Evolutionary conservation across 1,140 invertebrate species (phyloP).

Genomic region (Anastrepha obliqua): DNA sequence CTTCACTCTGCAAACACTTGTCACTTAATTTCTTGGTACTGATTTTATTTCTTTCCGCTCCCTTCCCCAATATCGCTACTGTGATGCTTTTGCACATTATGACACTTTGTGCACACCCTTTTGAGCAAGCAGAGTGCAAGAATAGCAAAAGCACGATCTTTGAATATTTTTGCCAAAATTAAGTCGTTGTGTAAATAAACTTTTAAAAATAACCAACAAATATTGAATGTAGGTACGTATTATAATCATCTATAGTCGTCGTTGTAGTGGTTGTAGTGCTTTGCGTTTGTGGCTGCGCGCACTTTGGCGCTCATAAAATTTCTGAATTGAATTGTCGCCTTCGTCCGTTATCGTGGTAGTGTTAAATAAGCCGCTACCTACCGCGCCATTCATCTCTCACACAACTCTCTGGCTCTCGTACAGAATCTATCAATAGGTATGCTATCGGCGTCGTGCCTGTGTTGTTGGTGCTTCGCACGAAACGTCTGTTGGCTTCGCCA

Average conservation of each 20-base stretch:
- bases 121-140: not conserved
- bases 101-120: not conserved
- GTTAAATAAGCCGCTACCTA: not conserved
- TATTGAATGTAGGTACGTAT: not conserved
- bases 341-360: not conserved
- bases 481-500: not conserved
- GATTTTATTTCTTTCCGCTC: not conserved
- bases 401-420: not conserved
- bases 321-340: constrained; percentile 28
- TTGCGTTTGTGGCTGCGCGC: not conserved
- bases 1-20: not conserved
- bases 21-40: not conserved
- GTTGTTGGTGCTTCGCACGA: not conserved
- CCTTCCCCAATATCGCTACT: not conserved
- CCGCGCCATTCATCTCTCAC: not conserved
- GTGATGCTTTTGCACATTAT: not conserved
- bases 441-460: not conserved
- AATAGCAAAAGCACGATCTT: not conserved
- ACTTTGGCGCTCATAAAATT: constrained; percentile 37
- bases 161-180: constrained; percentile 38
- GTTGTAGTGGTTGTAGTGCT: not conserved
- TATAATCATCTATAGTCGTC: too few species aligned
- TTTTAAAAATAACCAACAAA: constrained; percentile 11
- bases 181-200: constrained; percentile 32
- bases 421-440: not conserved